Evolutionary conservation across 2,797 vertebrate species (phyloP).

Genomic region (Hypotaenidia philippensis): DNA sequence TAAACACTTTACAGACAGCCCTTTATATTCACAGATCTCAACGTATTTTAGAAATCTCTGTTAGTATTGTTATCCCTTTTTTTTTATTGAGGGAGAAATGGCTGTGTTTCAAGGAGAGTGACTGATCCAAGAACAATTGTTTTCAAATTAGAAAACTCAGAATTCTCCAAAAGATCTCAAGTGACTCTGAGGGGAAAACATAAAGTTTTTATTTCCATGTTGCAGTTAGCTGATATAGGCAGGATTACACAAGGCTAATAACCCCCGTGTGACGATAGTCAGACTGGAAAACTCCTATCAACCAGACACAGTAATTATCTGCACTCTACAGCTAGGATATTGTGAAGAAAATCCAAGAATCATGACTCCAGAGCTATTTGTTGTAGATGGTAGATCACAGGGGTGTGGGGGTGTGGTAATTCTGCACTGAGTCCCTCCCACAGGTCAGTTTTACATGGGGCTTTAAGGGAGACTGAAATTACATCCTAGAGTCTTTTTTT

Average conservation of each 20-base stretch:
- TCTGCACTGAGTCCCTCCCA: background rate
- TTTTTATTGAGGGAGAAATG: background rate
- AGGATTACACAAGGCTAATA: background rate
- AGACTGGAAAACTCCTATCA: background rate
- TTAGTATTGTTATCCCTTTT: conserved; percentile 12
- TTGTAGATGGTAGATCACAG: background rate
- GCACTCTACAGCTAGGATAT: background rate
- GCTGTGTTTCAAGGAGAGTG: background rate
- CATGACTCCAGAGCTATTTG: background rate
- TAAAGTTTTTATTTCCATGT: background rate
- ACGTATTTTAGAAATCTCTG: conserved; percentile 23
- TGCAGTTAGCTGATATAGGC: background rate
- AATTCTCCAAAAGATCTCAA: background rate
- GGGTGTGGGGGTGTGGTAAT: background rate
- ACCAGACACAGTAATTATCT: background rate
- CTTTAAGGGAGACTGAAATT: background rate
- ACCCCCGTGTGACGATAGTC: background rate
- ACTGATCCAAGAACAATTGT: background rate
- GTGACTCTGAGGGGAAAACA: background rate
- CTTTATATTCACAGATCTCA: conserved; percentile 54
- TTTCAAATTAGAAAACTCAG: conserved; percentile 32
- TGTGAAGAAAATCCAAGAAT: background rate
- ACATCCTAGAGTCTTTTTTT: background rate
- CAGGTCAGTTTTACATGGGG: background rate
- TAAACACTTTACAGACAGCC: conserved; percentile 59